Evolutionary conservation across 2,113 vertebrate genomes (phyloP).

Genomic region (Psilopogon haemacephalus): DNA sequence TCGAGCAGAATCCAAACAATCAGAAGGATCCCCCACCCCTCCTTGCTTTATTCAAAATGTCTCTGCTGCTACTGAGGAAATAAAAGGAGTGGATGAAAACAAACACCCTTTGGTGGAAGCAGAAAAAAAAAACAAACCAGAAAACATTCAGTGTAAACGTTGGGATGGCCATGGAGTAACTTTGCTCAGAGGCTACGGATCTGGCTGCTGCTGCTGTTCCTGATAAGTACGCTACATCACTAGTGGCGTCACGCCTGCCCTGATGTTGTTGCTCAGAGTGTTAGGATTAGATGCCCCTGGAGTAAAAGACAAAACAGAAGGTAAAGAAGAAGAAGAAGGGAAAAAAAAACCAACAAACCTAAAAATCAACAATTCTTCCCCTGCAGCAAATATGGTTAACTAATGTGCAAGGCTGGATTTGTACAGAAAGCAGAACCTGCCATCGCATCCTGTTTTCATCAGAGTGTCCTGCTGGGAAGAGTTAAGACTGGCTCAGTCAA

Average conservation of each 20-base stretch:
- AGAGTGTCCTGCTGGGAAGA: not conserved
- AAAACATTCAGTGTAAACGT: not conserved
- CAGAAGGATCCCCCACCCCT: conserved; percentile 12
- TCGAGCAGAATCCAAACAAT: conserved; percentile 33
- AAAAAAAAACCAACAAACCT: no score
- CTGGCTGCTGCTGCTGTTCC: not conserved
- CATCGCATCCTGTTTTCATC: not conserved
- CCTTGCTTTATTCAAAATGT: conserved; percentile 12
- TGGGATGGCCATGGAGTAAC: not conserved
- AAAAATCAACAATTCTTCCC: not conserved
- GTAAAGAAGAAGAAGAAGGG: not conserved
- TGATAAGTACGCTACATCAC: not conserved
- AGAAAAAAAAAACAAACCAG: no score
- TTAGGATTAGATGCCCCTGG: not conserved
- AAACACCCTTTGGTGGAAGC: conserved; percentile 17
- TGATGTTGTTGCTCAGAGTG: not conserved
- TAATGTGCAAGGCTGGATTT: conserved; percentile 10
- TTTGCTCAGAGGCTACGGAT: not conserved
- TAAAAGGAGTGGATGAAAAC: conserved; percentile 36
- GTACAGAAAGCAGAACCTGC: conserved; percentile 12
- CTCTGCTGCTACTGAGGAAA: conserved; percentile 45
- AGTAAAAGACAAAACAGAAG: conserved; percentile 14
- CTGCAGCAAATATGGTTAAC: conserved; percentile 1
- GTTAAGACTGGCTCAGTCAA: not conserved
- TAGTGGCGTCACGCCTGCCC: not conserved